phyloP scores from a whole-genome alignment of 2,888 invertebrate species.

The Gandaritis pyraliata region DNA sequence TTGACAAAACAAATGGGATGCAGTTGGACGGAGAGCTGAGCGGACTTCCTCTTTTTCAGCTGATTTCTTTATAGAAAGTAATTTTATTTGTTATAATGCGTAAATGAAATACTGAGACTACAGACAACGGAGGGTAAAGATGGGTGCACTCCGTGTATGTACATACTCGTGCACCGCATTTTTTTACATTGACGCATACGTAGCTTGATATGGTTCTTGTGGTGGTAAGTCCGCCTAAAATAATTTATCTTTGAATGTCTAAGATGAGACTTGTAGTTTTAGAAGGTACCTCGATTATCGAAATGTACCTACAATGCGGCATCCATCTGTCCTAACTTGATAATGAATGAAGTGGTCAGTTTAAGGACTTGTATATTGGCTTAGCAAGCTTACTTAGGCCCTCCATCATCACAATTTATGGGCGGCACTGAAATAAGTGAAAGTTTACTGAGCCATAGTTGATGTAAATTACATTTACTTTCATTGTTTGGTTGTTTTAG shows the following conservation, averaged over 20 bases:
- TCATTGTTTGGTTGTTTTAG: not conserved
- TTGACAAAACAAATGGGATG: not conserved
- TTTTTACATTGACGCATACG: too few species aligned
- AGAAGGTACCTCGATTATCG: too few species aligned
- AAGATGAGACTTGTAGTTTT: too few species aligned
- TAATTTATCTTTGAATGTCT: too few species aligned
- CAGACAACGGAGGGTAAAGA: too few species aligned
- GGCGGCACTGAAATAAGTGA: slow-evolving; percentile 28
- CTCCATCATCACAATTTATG: slow-evolving; percentile 41
- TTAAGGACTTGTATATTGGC: slow-evolving; percentile 36
- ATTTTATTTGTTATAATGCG: too few species aligned
- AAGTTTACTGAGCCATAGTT: slow-evolving; percentile 12
- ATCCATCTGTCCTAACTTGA: slow-evolving; percentile 33
- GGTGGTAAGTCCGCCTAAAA: too few species aligned
- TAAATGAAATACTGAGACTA: too few species aligned
- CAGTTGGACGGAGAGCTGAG: not conserved
- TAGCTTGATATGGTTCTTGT: too few species aligned
- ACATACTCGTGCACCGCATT: too few species aligned
- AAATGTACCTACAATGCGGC: not conserved
- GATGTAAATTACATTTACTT: slow-evolving; percentile 7
- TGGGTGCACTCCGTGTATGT: too few species aligned
- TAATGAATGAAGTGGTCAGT: slow-evolving; percentile 41
- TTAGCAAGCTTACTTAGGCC: slow-evolving; percentile 32
- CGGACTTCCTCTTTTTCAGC: not conserved
- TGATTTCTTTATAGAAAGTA: not conserved